Base-by-base conservation (phyloP, 1,140 invertebrate genomes). In the Drepana arcuata region DNA sequence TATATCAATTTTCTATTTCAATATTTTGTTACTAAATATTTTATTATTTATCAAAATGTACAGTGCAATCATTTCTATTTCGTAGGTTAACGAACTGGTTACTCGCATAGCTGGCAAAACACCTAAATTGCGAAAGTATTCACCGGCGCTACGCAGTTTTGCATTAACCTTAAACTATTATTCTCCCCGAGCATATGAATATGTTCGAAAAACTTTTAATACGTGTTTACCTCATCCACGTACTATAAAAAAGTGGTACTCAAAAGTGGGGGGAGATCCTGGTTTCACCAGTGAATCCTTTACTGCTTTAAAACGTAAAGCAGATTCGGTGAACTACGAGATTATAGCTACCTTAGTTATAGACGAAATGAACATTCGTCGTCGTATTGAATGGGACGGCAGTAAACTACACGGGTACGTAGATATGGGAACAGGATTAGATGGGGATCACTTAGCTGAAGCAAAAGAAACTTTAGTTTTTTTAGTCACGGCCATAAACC, bases 351-450 rank as follows among this genome's bases (percentile, higher is more conserved):
- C 27, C 1, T 46, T 83, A 28, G 15, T 61, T 6, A 41, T 78
- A 1, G 74, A 78, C 52, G 73, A 78, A 59, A 77, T 81, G 69
- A 36, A 59, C 12, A 75, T 78, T 12, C 34, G 56, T 10, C 33
- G 61, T 28, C 48, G 65, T 33, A 32, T 78, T 2, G 61, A 77
- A 35, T 78, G 31, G 44, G 50, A 52, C 30, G 53, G 59, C 2
- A 16, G 38, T 26, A 56, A 49, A 30, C 48, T 58, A 29, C 29
- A 34, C 31, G 66, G 68, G 3, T 56, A 62, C 47, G 51, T 77
- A n/a, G 52, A 73, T 43, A 48, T 68, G 9, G 63, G 63, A n/a
- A 48, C 29, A 29, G 36, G 39, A 6, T n/a, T 50, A 4, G 42
- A 57, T 24, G 27, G 35, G 28, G 62, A 75, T 46, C 11, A 29